Evolutionary conservation across 2,888 invertebrate species (phyloP).

Genomic region (Halictus quadricinctus): DNA sequence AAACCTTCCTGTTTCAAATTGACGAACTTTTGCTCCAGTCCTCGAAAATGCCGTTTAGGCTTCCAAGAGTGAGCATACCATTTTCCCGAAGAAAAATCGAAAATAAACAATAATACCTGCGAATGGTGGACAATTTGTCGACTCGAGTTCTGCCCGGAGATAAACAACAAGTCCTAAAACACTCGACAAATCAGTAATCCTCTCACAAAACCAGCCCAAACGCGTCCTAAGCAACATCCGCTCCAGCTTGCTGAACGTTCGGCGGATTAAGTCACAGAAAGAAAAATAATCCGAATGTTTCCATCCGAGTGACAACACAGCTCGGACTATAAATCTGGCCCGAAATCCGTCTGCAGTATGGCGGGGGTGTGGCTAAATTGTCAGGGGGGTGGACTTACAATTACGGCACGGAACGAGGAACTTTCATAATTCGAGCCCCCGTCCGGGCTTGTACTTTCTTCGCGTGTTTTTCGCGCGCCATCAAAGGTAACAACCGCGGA

Average conservation of each 20-base stretch:
- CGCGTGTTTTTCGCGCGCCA: conserved; percentile 42
- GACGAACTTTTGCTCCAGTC: too few species aligned
- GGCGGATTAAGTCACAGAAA: not conserved
- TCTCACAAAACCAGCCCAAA: not conserved
- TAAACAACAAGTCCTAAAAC: not conserved
- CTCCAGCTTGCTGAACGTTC: not conserved
- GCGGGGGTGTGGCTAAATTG: conserved; percentile 37
- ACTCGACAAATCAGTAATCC: not conserved
- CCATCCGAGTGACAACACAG: not conserved
- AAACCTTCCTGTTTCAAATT: too few species aligned
- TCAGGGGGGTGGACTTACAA: conserved; percentile 27
- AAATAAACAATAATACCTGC: not conserved
- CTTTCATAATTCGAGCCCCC: conserved; percentile 40
- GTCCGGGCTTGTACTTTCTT: conserved; percentile 36
- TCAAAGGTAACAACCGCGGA: conserved; percentile 51
- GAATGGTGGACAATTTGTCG: not conserved
- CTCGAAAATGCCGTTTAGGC: not conserved
- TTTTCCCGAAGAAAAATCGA: not conserved
- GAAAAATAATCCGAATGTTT: conserved; percentile 11
- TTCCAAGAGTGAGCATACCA: not conserved
- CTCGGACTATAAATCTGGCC: conserved; percentile 31
- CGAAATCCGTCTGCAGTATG: not conserved
- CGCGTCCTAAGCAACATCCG: not conserved
- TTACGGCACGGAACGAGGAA: conserved; percentile 32
- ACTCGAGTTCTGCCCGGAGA: not conserved